Evolutionary conservation across 2,888 invertebrate species (phyloP).

Genomic region (Bellardia bayeri): DNA sequence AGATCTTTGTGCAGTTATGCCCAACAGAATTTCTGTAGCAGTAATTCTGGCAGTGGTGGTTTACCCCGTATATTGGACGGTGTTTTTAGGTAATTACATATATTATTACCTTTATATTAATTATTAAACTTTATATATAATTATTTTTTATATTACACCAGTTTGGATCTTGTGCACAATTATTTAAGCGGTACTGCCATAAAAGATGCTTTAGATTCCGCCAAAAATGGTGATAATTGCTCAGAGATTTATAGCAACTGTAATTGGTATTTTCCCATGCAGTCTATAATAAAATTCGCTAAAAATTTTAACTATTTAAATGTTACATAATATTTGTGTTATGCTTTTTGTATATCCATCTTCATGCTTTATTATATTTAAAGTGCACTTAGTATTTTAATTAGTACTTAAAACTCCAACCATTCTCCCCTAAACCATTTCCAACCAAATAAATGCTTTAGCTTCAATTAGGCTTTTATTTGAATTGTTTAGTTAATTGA

Average conservation of each 20-base stretch:
- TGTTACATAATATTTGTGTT: constrained; percentile 20
- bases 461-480: too few species aligned
- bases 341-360: not conserved
- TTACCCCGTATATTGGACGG: constrained; percentile 85
- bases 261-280: constrained; percentile 78
- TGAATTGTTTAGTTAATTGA: too few species aligned
- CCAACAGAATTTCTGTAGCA: constrained; percentile 81
- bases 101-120: not conserved
- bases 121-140: not conserved
- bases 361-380: not conserved
- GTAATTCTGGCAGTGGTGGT: constrained; percentile 81
- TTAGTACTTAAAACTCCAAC: too few species aligned
- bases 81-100: constrained; percentile 82
- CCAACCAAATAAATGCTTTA: too few species aligned
- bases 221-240: constrained; percentile 82
- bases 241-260: constrained; percentile 84
- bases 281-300: constrained; percentile 7
- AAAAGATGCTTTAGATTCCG: constrained; percentile 85
- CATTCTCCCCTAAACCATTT: too few species aligned
- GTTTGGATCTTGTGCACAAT: constrained; percentile 82
- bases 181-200: constrained; percentile 85
- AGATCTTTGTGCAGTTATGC: constrained; percentile 86
- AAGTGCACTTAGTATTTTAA: too few species aligned
- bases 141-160: constrained; percentile 61
- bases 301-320: constrained; percentile 45